These are phyloP conservation scores for Drosophila mercatorum DNA, from an alignment of 2,888 invertebrate species.

Conservation along the genomic window DNA sequence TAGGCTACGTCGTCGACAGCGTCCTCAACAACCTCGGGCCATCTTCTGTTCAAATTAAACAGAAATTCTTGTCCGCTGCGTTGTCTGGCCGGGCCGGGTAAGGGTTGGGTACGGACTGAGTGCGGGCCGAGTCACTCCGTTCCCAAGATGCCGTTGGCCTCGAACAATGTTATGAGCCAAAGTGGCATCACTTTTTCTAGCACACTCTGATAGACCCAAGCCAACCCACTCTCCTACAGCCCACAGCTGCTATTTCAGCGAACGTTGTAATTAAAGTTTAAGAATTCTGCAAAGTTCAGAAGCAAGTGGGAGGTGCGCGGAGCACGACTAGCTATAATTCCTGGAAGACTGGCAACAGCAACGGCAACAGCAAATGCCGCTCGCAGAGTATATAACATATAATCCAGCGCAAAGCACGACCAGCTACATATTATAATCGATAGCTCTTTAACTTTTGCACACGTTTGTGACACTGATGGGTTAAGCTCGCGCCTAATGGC, in stretches of 20 bases:
- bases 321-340: slow-evolving; percentile 9
- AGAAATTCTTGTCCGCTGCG: slow-evolving; percentile 69
- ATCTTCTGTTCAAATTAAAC: slow-evolving; percentile 76
- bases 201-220: slow-evolving; percentile 24
- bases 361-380: slow-evolving; percentile 36
- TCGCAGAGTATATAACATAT: neutral
- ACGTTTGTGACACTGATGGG: slow-evolving; percentile 72
- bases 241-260: slow-evolving; percentile 13
- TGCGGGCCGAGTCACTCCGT: neutral
- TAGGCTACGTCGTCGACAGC: slow-evolving; percentile 51
- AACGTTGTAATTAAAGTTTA: slow-evolving; percentile 74
- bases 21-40: slow-evolving; percentile 42
- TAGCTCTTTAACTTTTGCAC: slow-evolving; percentile 72
- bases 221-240: neutral
- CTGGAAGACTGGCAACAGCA: slow-evolving; percentile 23
- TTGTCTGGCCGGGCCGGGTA: slow-evolving; percentile 45
- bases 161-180: slow-evolving; percentile 66
- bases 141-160: slow-evolving; percentile 39
- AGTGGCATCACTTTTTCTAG: slow-evolving; percentile 74
- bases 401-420: neutral
- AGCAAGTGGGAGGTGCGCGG: slow-evolving; percentile 26
- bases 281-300: slow-evolving; percentile 64
- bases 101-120: neutral
- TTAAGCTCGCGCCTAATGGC: slow-evolving; percentile 74
- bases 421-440: slow-evolving; percentile 57